Evolutionary conservation across 2,797 vertebrate genomes (phyloP).

Genomic region (Alauda arvensis): DNA sequence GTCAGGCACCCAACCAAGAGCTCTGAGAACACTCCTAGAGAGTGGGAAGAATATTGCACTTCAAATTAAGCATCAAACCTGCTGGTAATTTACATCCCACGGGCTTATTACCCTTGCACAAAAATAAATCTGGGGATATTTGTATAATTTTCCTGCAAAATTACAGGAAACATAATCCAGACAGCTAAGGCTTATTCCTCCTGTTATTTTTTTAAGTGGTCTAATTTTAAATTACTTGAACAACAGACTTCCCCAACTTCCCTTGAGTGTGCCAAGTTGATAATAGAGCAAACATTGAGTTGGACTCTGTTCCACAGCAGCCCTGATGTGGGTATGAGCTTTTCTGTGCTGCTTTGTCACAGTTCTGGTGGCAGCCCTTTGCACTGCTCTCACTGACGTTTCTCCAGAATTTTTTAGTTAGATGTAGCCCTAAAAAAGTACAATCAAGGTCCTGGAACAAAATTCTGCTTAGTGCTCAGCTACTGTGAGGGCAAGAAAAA

Average conservation of each 20-base stretch:
- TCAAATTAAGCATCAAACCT: not conserved
- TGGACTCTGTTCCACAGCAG: not conserved
- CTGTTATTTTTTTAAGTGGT: not conserved
- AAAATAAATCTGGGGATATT: not conserved
- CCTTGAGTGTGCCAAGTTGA: conserved; percentile 24
- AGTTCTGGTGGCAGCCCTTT: not conserved
- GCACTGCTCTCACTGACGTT: not conserved
- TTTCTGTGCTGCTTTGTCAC: not conserved
- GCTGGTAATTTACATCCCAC: not conserved
- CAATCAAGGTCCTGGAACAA: not conserved
- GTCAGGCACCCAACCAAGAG: not conserved
- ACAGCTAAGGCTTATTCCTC: not conserved
- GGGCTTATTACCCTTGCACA: not conserved
- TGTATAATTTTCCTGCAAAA: not conserved
- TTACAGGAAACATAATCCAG: not conserved
- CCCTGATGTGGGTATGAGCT: not conserved
- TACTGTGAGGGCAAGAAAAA: not conserved
- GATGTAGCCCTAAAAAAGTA: not conserved
- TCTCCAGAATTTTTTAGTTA: not conserved
- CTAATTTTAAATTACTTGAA: conserved; percentile 25
- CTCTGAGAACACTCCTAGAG: not conserved
- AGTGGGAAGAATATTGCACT: not conserved
- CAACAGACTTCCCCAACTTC: conserved; percentile 37
- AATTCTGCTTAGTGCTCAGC: not conserved
- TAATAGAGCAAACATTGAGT: not conserved